Evolutionary conservation across 1,140 invertebrate genomes (phyloP).

Genomic region (Phenacoccus solenopsis): DNA sequence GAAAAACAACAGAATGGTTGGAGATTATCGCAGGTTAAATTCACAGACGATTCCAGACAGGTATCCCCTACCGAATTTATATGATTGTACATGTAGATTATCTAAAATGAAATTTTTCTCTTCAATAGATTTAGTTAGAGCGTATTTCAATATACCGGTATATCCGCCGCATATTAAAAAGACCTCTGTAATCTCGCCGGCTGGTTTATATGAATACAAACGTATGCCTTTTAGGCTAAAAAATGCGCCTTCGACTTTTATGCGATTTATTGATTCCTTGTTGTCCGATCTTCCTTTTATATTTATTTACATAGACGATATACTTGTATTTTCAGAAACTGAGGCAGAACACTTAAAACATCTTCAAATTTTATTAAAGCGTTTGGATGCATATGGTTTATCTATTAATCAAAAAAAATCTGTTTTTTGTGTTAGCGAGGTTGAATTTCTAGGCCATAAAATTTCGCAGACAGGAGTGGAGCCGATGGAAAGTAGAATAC

Average conservation of each 20-base stretch:
- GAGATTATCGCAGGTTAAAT: too few species aligned
- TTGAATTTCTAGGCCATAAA: not conserved
- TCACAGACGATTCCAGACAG: too few species aligned
- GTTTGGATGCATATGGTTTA: constrained; percentile 10
- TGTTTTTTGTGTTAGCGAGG: not conserved
- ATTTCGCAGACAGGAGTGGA: not conserved
- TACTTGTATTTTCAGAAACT: not conserved
- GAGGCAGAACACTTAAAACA: not conserved
- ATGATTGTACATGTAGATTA: too few species aligned
- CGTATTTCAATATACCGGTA: constrained; percentile 38
- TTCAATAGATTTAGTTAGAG: constrained; percentile 36
- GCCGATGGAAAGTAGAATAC: not conserved
- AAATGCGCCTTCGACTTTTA: constrained; percentile 35
- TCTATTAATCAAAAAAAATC: not conserved
- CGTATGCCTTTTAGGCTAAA: constrained; percentile 36
- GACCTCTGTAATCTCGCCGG: constrained; percentile 35
- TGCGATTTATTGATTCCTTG: constrained; percentile 24
- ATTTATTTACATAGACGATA: constrained; percentile 7
- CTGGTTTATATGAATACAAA: constrained; percentile 32
- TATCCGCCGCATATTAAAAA: constrained; percentile 32
- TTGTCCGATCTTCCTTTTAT: not conserved
- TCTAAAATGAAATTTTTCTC: constrained; percentile 28
- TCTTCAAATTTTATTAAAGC: not conserved
- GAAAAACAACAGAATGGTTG: too few species aligned
- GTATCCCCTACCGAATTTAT: too few species aligned